Evolutionary conservation across 2,888 invertebrate species (phyloP).

Genomic region (Clitarchus hookeri): DNA sequence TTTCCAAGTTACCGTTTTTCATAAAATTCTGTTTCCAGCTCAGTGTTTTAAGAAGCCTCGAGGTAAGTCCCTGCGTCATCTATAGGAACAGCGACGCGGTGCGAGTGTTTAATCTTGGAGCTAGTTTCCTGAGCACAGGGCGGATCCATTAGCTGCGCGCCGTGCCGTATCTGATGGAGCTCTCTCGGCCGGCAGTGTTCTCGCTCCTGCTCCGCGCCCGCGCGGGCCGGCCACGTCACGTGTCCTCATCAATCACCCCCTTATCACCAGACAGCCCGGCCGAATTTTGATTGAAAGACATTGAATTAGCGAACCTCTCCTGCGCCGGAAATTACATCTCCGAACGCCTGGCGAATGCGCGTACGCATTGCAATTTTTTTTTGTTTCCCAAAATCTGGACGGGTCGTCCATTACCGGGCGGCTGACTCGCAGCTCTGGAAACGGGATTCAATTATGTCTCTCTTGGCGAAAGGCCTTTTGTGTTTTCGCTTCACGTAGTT

Average conservation of each 20-base stretch:
- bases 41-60: no score
- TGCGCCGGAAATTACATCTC: constrained; percentile 32
- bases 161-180: neutral
- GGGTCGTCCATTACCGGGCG: neutral
- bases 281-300: constrained; percentile 37
- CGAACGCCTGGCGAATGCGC: neutral
- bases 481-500: no score
- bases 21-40: no score
- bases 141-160: neutral
- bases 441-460: no score
- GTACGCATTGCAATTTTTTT: neutral
- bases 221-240: no score
- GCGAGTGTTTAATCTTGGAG: no score
- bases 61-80: no score
- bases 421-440: no score
- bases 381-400: neutral
- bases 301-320: constrained; percentile 36
- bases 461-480: no score
- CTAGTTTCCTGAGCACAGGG: neutral
- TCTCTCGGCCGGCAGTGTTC: neutral
- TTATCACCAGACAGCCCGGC: constrained; percentile 30
- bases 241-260: constrained; percentile 28
- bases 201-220: neutral
- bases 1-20: no score
- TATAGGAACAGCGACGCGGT: no score